phyloP scores from a whole-genome alignment of 2,888 invertebrate species.

The Pterostichus madidus region DNA sequence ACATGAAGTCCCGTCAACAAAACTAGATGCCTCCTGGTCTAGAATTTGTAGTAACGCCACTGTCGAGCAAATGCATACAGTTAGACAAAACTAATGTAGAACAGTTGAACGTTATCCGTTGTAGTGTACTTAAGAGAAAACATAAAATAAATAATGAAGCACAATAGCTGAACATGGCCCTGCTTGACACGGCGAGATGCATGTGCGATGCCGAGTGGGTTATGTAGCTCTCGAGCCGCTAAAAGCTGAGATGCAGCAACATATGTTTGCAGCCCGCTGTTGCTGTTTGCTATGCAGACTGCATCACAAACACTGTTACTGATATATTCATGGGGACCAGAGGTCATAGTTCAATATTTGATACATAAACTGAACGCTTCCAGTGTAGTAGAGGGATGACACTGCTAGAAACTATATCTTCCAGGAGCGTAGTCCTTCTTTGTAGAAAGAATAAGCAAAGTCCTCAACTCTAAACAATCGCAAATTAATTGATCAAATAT shows the following conservation, averaged over 20 bases:
- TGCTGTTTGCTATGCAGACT: conserved; percentile 58
- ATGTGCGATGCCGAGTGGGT: conserved; percentile 4
- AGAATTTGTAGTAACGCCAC: too few species aligned
- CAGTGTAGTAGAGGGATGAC: conserved; percentile 1
- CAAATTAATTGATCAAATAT: too few species aligned
- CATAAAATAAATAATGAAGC: conserved; percentile 20
- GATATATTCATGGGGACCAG: conserved; percentile 62
- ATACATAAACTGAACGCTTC: conserved; percentile 61
- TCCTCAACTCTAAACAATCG: too few species aligned
- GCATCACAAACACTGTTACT: conserved; percentile 60
- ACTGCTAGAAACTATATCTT: neutral
- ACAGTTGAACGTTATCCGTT: neutral
- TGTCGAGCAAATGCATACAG: too few species aligned
- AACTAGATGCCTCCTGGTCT: too few species aligned
- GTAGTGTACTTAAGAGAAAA: conserved; percentile 19
- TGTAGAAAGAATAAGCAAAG: too few species aligned
- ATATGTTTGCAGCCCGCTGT: conserved; percentile 29
- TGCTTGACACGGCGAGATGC: conserved; percentile 12
- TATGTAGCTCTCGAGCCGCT: neutral
- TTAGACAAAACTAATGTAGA: neutral
- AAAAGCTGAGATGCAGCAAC: conserved; percentile 57
- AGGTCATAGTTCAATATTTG: conserved; percentile 66
- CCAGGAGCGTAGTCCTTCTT: too few species aligned
- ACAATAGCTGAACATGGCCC: conserved; percentile 17
- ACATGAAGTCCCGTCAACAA: too few species aligned